A percentile compares a stretch with the other conserved stretches of the same genome.
phyloP scores from a whole-genome alignment of 2,797 vertebrate genomes.

The Xiphorhynchus erythropygius region DNA sequence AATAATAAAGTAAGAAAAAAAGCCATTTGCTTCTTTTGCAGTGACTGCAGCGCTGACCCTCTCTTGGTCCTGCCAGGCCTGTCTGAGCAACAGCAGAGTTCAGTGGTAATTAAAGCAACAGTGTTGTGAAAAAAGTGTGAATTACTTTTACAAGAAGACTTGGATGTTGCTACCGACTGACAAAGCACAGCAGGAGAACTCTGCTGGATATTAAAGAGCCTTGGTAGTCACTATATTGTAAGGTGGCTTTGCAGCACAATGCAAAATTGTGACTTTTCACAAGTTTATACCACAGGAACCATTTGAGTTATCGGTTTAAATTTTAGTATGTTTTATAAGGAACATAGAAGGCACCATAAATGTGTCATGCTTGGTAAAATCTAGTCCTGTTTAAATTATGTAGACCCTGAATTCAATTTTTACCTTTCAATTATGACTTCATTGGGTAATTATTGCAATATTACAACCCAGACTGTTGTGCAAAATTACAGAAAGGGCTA shows the following conservation, averaged over 20 bases:
- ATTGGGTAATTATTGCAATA: constrained; percentile 65
- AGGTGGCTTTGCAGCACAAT: constrained; percentile 81
- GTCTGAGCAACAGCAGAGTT: constrained; percentile 81
- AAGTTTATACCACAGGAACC: constrained; percentile 78
- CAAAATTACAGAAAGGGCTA: constrained; percentile 45
- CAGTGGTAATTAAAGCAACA: constrained; percentile 87
- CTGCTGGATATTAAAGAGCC: constrained; percentile 82
- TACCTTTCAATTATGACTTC: constrained; percentile 56
- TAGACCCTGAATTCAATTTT: constrained; percentile 39
- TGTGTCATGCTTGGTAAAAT: constrained; percentile 59
- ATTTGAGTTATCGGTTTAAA: constrained; percentile 76
- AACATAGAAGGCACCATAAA: constrained; percentile 50
- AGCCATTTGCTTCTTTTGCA: constrained; percentile 77
- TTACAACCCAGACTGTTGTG: constrained; percentile 42
- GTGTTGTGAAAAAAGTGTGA: constrained; percentile 84
- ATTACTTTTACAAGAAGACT: constrained; percentile 83
- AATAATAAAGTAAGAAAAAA: constrained; percentile 80
- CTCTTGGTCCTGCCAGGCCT: constrained; percentile 79
- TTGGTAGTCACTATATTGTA: constrained; percentile 72
- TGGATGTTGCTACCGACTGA: constrained; percentile 81
- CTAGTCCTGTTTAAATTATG: constrained; percentile 41
- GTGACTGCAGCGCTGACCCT: constrained; percentile 75
- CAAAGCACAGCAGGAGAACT: constrained; percentile 81
- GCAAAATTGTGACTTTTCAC: constrained; percentile 82
- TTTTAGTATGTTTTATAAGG: constrained; percentile 59